Conservation (phyloP, 2,888 invertebrate species). For the Miltochrista miniata region DNA sequence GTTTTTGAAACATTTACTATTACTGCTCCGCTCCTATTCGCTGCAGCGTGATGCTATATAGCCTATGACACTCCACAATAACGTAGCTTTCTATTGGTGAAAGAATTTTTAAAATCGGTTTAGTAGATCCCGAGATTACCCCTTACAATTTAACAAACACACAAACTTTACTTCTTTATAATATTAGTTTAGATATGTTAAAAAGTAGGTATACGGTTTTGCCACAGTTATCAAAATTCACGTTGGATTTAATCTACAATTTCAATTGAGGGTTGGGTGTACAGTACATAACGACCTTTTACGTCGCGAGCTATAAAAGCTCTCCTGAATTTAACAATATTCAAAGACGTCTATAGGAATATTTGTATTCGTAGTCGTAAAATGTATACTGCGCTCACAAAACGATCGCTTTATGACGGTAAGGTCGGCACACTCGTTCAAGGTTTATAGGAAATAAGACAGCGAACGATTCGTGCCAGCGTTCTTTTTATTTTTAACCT, state of each 20-base stretch:
- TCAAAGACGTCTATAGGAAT: slow-evolving; percentile 22
- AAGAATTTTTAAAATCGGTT: too few relatives aligned
- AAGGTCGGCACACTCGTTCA: slow-evolving; percentile 57
- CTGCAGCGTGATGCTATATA: too few relatives aligned
- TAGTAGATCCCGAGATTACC: too few relatives aligned
- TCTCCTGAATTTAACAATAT: slow-evolving; percentile 11
- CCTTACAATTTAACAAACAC: too few relatives aligned
- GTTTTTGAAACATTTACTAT: too few relatives aligned
- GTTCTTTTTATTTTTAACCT: slow-evolving; percentile 26
- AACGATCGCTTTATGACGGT: slow-evolving; percentile 42
- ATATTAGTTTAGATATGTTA: too few relatives aligned
- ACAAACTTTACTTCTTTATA: too few relatives aligned
- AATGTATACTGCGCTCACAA: slow-evolving; percentile 38
- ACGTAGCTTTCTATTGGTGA: too few relatives aligned
- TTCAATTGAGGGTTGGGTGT: slow-evolving; percentile 16
- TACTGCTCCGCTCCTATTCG: too few relatives aligned
- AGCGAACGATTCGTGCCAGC: slow-evolving; percentile 39
- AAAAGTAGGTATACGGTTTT: too few relatives aligned
- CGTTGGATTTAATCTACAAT: slow-evolving; percentile 15
- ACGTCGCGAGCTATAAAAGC: slow-evolving; percentile 21
- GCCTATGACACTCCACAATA: too few relatives aligned
- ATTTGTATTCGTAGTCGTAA: slow-evolving; percentile 38
- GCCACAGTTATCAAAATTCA: slow-evolving; percentile 1
- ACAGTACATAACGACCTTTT: slow-evolving; percentile 20
- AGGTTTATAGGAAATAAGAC: slow-evolving; percentile 50